phyloP scores from a whole-genome alignment of 2,888 invertebrate genomes.

The Agriopis marginaria region DNA sequence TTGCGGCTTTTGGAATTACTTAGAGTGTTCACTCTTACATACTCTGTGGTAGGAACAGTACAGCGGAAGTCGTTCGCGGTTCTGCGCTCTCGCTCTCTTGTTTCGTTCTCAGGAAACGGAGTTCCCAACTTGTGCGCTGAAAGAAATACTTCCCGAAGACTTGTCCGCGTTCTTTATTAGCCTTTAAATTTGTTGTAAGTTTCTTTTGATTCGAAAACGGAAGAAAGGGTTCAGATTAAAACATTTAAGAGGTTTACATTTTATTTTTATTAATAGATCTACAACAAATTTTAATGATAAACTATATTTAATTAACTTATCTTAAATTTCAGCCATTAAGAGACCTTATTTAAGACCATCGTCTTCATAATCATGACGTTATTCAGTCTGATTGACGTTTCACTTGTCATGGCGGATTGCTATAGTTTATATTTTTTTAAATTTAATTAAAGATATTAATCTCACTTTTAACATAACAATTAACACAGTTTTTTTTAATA shows the following conservation, averaged over 20 bases:
- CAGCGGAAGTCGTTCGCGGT: slow-evolving; percentile 72
- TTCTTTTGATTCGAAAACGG: slow-evolving; percentile 28
- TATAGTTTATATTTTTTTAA: too few relatives aligned
- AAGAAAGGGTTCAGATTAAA: slow-evolving; percentile 40
- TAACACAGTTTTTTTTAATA: too few relatives aligned
- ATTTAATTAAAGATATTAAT: too few relatives aligned
- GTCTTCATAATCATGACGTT: too few relatives aligned
- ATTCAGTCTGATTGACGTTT: too few relatives aligned
- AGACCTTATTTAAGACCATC: too few relatives aligned
- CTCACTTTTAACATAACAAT: too few relatives aligned
- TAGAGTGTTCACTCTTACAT: not conserved
- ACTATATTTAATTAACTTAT: too few relatives aligned
- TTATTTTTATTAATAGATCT: too few relatives aligned
- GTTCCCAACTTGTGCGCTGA: slow-evolving; percentile 68
- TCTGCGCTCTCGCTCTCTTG: slow-evolving; percentile 66
- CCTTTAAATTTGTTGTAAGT: slow-evolving; percentile 63
- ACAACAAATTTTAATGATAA: too few relatives aligned
- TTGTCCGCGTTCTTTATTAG: slow-evolving; percentile 61
- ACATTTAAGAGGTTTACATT: not conserved
- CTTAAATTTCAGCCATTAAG: too few relatives aligned
- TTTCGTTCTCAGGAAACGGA: slow-evolving; percentile 47
- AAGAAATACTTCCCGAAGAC: slow-evolving; percentile 69
- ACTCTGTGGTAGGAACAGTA: slow-evolving; percentile 17
- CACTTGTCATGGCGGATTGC: too few relatives aligned
- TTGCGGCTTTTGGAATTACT: not conserved